Conservation (phyloP, 2,888 invertebrate species). For the Agonopterix heracliana region DNA sequence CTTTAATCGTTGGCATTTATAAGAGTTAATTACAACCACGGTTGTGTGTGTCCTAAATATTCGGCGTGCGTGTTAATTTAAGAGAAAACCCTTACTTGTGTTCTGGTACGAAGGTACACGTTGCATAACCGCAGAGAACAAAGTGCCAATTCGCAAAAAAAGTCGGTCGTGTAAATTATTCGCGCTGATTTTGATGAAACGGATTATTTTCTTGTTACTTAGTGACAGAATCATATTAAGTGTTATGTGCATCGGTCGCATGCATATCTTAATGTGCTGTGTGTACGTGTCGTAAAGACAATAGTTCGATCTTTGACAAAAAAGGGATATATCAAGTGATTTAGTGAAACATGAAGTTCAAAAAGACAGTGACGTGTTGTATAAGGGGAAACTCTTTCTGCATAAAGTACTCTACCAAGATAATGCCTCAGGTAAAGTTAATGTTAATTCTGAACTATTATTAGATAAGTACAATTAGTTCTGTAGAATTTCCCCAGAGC, state of each 20-base stretch:
- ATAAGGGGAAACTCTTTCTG: slow-evolving; percentile 55
- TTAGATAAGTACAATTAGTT: too few species aligned
- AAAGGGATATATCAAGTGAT: neutral
- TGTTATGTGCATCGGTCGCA: slow-evolving; percentile 45
- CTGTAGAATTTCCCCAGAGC: neutral
- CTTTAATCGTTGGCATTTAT: neutral
- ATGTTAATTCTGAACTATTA: neutral
- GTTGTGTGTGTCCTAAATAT: neutral
- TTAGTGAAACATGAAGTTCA: slow-evolving; percentile 49
- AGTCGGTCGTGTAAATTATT: slow-evolving; percentile 58
- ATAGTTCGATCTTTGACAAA: slow-evolving; percentile 6
- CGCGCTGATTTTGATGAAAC: slow-evolving; percentile 53
- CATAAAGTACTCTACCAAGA: slow-evolving; percentile 43
- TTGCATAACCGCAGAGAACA: slow-evolving; percentile 45
- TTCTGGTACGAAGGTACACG: slow-evolving; percentile 31
- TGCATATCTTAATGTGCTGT: slow-evolving; percentile 29
- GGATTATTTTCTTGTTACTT: slow-evolving; percentile 45
- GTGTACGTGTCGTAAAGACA: slow-evolving; percentile 25
- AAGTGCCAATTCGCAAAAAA: slow-evolving; percentile 45
- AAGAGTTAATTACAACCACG: neutral
- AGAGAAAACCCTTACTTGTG: neutral
- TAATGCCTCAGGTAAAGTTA: slow-evolving; percentile 28
- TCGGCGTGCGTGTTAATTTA: slow-evolving; percentile 1
- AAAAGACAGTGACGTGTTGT: slow-evolving; percentile 60
- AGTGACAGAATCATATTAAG: slow-evolving; percentile 42